phyloP scores from a whole-genome alignment of 2,113 vertebrate species.

The Mastomys natalensis region DNA sequence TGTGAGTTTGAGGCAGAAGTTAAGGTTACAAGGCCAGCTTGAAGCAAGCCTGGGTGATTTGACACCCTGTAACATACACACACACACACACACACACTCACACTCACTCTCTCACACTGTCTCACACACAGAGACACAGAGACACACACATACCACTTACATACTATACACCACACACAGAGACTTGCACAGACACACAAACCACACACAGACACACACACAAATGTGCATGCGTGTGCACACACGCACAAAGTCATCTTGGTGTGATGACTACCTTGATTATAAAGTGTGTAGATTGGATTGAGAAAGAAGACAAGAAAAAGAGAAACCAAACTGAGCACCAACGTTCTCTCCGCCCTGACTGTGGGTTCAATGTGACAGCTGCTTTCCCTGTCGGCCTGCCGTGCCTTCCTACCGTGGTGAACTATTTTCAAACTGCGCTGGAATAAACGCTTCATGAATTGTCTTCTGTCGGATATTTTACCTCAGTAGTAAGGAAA shows the following conservation, averaged over 20 bases:
- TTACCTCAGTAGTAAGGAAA: not conserved
- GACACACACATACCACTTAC: too few relatives aligned
- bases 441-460: not conserved
- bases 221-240: not conserved
- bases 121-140: too few relatives aligned
- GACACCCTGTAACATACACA: not conserved
- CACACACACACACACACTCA: not conserved
- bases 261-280: not conserved
- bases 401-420: not conserved
- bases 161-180: not conserved
- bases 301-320: not conserved
- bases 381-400: not conserved
- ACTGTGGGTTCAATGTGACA: not conserved
- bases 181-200: not conserved
- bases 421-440: not conserved
- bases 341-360: not conserved
- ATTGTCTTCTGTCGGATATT: not conserved
- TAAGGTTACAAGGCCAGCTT: too few relatives aligned
- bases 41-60: not conserved
- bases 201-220: not conserved
- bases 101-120: too few relatives aligned
- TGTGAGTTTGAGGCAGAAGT: not conserved
- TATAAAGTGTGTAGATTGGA: not conserved
- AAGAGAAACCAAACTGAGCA: not conserved
- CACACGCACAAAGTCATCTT: not conserved